Evolutionary conservation across 2,797 vertebrate species (phyloP), one percentile per base, ranked within the genome.

Genomic region (Pseudotriccus pelzelni): DNA sequence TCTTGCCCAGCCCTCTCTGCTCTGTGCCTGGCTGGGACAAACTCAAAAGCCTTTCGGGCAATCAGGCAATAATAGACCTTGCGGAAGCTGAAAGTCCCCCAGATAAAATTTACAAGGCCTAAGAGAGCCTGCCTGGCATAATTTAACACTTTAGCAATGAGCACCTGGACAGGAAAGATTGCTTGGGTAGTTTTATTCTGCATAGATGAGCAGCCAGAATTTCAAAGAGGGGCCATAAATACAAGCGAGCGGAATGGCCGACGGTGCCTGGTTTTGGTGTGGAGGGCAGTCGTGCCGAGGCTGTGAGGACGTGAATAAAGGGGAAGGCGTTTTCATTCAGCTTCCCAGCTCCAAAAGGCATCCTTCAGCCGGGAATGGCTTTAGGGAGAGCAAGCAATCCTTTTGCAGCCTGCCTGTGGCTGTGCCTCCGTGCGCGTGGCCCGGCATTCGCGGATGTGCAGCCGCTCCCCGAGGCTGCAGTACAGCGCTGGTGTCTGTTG

Each of bases 151-250:
- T 17, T 44, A 75, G 72, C 87, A 91, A 84, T 87, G 92, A 95
- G 68, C 67, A 75, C 72, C 68, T 37, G 90, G 93, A 60, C 55
- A 56, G 93, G 89, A 63, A 91, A 87, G 77, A 90, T 30, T 73
- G 76, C 87, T 94, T 44, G 28, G 93, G 80, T 90, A 80, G 80
- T 90, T 96, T 74, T 63, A 86, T 94, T 92, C 82, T 89, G 87
- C 93, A 74, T 34, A 91, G 94, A 94, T 43, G 70, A 97, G 76
- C 89, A 85, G 82, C 77, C 39, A 30, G 84, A 91, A 80, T 90
- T 91, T 89, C 87, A 87, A 96, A 93, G 60, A 84, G 77, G 66
- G 43, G 50, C 81, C 92, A 81, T 96, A 97, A 96, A 96, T 88
- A 93, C 2, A 36, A 78, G 43, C 64, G 39, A 30, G 43, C 8